Evolutionary conservation across 2,888 invertebrate genomes (phyloP).

Genomic region (Mythimna vitellina): DNA sequence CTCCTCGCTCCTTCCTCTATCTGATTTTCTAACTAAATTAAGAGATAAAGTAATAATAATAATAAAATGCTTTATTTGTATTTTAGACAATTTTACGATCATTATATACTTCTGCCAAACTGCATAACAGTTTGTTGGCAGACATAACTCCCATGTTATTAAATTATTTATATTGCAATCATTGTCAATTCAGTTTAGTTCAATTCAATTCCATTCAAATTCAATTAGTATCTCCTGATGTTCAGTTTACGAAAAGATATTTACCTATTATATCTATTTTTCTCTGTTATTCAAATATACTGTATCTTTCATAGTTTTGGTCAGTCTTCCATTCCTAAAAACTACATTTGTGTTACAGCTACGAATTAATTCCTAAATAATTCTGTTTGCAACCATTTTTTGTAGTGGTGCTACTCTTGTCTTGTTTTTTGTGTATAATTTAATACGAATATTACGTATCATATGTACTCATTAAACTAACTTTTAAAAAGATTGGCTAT

Average conservation of each 20-base stretch:
- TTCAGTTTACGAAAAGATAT: too few species aligned
- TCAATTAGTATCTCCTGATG: conserved; percentile 4
- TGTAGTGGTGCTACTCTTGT: conserved; percentile 22
- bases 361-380: background rate
- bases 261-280: background rate
- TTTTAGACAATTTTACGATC: too few species aligned
- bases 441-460: background rate
- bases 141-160: too few species aligned
- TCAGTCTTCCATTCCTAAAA: background rate
- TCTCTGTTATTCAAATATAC: background rate
- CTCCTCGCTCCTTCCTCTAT: too few species aligned
- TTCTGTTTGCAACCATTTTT: conserved; percentile 10
- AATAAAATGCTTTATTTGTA: too few species aligned
- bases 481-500: background rate
- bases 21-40: too few species aligned
- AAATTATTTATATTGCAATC: too few species aligned
- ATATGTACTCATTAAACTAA: background rate
- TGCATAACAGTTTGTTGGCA: too few species aligned
- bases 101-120: too few species aligned
- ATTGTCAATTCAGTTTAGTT: too few species aligned
- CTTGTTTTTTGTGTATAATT: conserved; percentile 7
- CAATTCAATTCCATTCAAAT: too few species aligned
- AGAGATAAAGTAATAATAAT: background rate
- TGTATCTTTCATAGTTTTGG: background rate
- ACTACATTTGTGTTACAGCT: conserved; percentile 2